Percentiles rank a stretch among this genome's conserved stretches.
Conservation (phyloP, 37 sponge, comb jelly and placozoan species). For the Aphrocallistes beatrix region DNA sequence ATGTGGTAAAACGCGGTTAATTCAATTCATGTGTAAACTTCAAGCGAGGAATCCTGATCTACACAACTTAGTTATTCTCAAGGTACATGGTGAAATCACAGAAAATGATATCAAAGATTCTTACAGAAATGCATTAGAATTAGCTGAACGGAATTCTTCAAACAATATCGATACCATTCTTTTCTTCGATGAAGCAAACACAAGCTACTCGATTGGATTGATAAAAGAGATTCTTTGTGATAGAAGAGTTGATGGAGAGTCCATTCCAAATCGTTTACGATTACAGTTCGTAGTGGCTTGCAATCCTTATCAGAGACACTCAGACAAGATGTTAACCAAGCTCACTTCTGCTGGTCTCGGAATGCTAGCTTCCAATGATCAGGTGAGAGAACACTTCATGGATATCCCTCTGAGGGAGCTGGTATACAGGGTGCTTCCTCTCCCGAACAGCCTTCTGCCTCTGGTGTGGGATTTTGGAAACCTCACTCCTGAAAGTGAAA, state of each 20-base stretch:
- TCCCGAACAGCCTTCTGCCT: conserved; percentile 20
- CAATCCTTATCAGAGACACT: conserved; percentile 81
- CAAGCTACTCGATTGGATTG: conserved; percentile 77
- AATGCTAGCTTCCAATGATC: neutral
- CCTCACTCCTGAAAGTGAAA: conserved; percentile 16
- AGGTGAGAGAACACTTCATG: neutral
- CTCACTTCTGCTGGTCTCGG: conserved; percentile 81
- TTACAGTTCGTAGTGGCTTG: conserved; percentile 92
- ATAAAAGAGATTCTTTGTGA: conserved; percentile 99
- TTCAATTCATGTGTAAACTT: conserved; percentile 80
- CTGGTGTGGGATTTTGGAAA: conserved; percentile 33
- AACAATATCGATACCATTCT: conserved; percentile 54
- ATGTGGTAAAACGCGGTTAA: conserved; percentile 88
- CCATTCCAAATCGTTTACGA: conserved; percentile 34
- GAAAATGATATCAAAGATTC: conserved; percentile 34
- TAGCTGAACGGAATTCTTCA: conserved; percentile 30
- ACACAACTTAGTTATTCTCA: conserved; percentile 19
- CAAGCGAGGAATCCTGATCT: neutral
- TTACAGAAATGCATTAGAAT: conserved; percentile 35
- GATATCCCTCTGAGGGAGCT: conserved; percentile 25
- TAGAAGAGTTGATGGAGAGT: conserved; percentile 52
- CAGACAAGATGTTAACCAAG: conserved; percentile 61
- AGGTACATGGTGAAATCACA: conserved; percentile 72
- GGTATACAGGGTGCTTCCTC: conserved; percentile 25
- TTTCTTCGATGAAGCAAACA: conserved; percentile 99